Conservation (phyloP, 2,888 invertebrate species). For the Dendrolimus houi region DNA sequence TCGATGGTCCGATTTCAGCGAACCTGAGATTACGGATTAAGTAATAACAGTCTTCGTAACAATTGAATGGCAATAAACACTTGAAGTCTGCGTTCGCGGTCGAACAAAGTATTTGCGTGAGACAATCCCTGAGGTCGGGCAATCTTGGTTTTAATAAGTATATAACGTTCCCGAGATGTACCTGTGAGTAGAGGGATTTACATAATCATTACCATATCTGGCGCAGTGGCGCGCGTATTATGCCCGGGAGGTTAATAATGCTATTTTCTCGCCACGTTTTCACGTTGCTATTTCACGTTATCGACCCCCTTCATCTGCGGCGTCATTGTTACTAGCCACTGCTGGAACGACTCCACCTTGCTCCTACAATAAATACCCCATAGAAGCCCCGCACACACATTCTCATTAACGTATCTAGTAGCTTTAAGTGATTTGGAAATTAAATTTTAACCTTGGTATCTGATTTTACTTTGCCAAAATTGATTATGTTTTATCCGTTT, state of each 20-base stretch:
- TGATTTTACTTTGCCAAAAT: neutral
- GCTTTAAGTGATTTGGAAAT: neutral
- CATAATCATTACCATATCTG: constrained; percentile 78
- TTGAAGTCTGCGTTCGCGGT: constrained; percentile 34
- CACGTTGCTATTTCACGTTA: constrained; percentile 73
- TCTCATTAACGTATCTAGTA: neutral
- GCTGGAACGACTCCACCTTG: constrained; percentile 49
- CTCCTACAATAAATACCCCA: constrained; percentile 28
- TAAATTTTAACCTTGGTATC: neutral
- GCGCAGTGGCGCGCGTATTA: constrained; percentile 74
- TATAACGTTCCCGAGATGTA: constrained; percentile 72
- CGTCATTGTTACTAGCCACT: constrained; percentile 72
- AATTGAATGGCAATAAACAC: constrained; percentile 61
- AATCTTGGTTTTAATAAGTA: constrained; percentile 76
- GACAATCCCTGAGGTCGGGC: constrained; percentile 58
- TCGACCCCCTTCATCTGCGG: constrained; percentile 70
- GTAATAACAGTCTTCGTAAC: constrained; percentile 46
- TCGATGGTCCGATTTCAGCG: constrained; percentile 66
- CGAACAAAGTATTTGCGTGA: constrained; percentile 57
- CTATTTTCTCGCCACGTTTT: constrained; percentile 76
- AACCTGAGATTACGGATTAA: constrained; percentile 65
- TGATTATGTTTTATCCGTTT: too few species aligned
- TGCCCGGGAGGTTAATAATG: constrained; percentile 76
- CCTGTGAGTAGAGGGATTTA: constrained; percentile 71
- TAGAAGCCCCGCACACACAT: neutral